Percentiles rank a stretch among this genome's conserved stretches.
Conservation (phyloP, 2,113 vertebrate species). For the Rhodinocichla rosea region DNA sequence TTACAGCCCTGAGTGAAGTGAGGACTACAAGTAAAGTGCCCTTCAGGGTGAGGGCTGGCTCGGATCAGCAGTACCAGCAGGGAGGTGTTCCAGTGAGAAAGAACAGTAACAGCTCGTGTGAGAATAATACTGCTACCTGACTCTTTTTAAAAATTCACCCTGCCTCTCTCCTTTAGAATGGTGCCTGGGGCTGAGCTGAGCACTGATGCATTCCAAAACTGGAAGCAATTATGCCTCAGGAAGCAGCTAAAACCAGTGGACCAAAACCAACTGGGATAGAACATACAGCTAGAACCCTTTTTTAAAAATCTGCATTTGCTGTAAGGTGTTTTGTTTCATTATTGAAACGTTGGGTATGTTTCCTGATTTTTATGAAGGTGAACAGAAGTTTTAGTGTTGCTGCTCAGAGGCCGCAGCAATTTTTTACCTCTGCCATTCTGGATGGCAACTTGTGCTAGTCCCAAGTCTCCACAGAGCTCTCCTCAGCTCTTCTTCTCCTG, state of each 20-base stretch:
- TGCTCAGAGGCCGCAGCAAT: not conserved
- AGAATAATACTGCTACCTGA: conserved; percentile 4
- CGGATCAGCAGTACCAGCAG: not conserved
- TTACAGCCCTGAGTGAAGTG: not conserved
- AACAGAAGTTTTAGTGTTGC: not conserved
- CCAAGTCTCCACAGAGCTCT: not conserved
- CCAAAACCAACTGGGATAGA: not conserved
- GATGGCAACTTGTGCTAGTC: not conserved
- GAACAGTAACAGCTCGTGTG: not conserved
- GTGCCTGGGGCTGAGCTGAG: not conserved
- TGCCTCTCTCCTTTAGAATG: not conserved
- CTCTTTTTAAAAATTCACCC: conserved; percentile 9
- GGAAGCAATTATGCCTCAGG: not conserved
- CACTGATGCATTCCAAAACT: conserved; percentile 9
- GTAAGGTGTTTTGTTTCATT: not conserved
- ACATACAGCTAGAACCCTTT: not conserved
- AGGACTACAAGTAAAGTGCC: not conserved
- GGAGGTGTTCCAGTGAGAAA: not conserved
- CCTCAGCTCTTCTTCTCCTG: not conserved
- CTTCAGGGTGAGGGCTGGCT: not conserved
- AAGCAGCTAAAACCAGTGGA: not conserved
- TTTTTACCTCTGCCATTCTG: not conserved
- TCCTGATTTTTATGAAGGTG: not conserved
- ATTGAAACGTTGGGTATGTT: not conserved
- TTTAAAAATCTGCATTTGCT: not conserved